Percentiles rank a stretch among this genome's conserved stretches.
phyloP scores from a whole-genome alignment of 2,113 vertebrate genomes.

The Myrmecobius fasciatus region DNA sequence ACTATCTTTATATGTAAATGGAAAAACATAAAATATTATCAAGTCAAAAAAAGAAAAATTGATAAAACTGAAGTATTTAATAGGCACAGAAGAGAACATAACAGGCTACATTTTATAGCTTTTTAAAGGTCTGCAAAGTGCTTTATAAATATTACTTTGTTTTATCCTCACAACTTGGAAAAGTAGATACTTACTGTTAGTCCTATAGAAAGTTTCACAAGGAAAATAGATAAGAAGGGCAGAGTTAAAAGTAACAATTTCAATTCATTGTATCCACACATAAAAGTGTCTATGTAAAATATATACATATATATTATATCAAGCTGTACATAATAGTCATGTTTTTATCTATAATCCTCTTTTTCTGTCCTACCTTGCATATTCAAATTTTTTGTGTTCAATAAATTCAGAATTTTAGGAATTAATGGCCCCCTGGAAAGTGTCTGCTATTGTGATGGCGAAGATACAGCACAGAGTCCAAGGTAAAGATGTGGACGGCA shows the following conservation, averaged over 20 bases:
- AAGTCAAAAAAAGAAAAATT: too few relatives aligned
- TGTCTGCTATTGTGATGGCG: too few relatives aligned
- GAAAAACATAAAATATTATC: too few relatives aligned
- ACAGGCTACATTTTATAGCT: neutral
- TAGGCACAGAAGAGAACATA: neutral
- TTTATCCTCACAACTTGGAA: neutral
- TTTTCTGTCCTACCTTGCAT: neutral
- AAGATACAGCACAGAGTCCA: neutral
- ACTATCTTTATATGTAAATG: too few relatives aligned
- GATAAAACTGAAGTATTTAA: neutral
- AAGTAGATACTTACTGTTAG: neutral
- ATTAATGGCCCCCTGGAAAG: neutral
- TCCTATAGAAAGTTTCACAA: neutral
- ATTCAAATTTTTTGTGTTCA: neutral
- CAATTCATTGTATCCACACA: neutral
- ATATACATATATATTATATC: too few relatives aligned
- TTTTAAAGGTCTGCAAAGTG: neutral
- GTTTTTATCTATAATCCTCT: neutral
- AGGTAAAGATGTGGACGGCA: neutral
- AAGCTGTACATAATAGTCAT: neutral
- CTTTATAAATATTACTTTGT: neutral
- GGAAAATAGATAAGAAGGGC: too few relatives aligned
- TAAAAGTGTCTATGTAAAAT: neutral
- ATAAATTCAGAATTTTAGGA: neutral
- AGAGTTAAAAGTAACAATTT: neutral